Evolutionary conservation across 2,797 vertebrate species (phyloP).

Genomic region (Sebastolobus alascanus): DNA sequence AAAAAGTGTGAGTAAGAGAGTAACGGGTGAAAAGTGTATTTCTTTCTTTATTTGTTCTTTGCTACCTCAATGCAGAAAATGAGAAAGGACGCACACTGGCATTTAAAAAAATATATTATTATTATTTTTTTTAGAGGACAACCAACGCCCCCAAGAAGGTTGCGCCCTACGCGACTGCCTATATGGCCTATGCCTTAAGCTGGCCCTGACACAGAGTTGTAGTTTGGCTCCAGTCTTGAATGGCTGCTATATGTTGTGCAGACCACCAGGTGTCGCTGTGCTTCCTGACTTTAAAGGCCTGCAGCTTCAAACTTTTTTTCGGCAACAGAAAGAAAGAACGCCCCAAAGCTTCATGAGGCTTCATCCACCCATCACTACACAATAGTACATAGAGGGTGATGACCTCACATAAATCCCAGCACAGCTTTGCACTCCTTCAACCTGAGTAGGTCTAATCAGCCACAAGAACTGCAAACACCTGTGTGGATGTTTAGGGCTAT

Average conservation of each 20-base stretch:
- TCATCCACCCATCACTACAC: background rate
- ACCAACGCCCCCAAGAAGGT: too few relatives aligned
- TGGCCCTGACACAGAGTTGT: too few relatives aligned
- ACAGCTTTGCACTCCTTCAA: background rate
- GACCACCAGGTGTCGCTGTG: conserved; percentile 5
- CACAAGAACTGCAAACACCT: background rate
- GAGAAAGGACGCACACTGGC: too few relatives aligned
- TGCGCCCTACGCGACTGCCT: too few relatives aligned
- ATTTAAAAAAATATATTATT: too few relatives aligned
- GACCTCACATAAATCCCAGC: background rate
- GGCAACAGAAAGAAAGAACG: background rate
- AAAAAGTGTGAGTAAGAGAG: too few relatives aligned
- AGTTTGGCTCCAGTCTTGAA: background rate
- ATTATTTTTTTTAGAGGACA: too few relatives aligned
- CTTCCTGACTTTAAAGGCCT: background rate
- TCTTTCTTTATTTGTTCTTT: too few relatives aligned
- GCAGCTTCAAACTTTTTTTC: background rate
- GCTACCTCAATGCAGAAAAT: too few relatives aligned
- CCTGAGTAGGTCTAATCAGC: too few relatives aligned
- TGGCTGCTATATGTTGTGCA: background rate
- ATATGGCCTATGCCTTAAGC: too few relatives aligned
- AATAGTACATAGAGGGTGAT: background rate
- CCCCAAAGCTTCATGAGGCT: background rate
- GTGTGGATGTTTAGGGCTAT: background rate
- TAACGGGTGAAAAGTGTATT: too few relatives aligned